phyloP scores from a whole-genome alignment of 2,888 invertebrate genomes.

The Scaptodrosophila latifasciaeformis region DNA sequence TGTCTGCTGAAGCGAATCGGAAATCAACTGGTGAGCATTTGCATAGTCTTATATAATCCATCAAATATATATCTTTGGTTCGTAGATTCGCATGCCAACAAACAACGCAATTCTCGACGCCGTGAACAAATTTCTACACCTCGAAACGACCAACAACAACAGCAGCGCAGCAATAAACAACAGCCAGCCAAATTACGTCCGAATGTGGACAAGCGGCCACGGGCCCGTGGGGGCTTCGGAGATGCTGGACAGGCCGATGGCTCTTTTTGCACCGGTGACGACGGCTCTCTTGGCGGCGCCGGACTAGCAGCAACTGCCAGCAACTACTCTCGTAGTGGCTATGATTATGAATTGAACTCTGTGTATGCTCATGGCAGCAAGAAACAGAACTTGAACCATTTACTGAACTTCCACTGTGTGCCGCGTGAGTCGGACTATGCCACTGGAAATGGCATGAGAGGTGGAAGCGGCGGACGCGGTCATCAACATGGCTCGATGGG shows the following conservation, averaged over 20 bases:
- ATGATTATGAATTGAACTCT: constrained; percentile 83
- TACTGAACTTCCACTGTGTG: constrained; percentile 93
- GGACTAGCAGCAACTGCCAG: constrained; percentile 64
- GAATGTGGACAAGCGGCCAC: constrained; percentile 80
- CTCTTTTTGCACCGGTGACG: constrained; percentile 48
- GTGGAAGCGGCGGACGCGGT: constrained; percentile 34
- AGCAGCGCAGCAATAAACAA: constrained; percentile 49
- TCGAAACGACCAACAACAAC: constrained; percentile 79
- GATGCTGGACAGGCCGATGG: constrained; percentile 23
- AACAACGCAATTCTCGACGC: constrained; percentile 66
- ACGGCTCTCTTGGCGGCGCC: constrained; percentile 69
- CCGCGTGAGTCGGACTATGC: constrained; percentile 76
- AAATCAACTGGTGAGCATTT: constrained; percentile 77
- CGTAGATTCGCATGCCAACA: constrained; percentile 64
- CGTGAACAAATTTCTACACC: constrained; percentile 75
- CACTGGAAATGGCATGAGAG: constrained; percentile 41
- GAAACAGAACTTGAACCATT: constrained; percentile 94
- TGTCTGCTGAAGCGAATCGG: constrained; percentile 79
- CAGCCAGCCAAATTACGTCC: constrained; percentile 76
- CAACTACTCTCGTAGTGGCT: constrained; percentile 52
- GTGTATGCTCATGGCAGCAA: constrained; percentile 89
- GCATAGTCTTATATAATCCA: constrained; percentile 40
- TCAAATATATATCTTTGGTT: background rate
- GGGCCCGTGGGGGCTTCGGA: constrained; percentile 76
- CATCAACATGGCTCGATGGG: constrained; percentile 29